Base-by-base conservation (phyloP, 1,140 invertebrate species). In the roundworm (Caenorhabditis elegans) region DNA sequence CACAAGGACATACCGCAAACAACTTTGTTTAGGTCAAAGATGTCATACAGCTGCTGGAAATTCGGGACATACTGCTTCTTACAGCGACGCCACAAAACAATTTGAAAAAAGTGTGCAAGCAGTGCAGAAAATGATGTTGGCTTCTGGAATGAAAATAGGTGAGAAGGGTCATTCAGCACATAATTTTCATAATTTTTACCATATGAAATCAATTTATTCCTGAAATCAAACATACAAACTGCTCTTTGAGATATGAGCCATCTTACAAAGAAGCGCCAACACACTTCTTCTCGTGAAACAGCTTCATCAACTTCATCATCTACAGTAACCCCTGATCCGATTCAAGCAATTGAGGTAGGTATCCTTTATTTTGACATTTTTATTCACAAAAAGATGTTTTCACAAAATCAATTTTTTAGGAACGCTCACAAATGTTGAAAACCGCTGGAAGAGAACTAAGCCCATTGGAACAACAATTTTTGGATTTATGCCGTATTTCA, bases 391-490 rank as follows among this genome's bases (percentile, higher is more conserved):
- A 3, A 47, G 36, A 0, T 22, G n/a, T 15, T 51, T 17, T 47
- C 1, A 36, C 0, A 76, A 15, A 13, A 22, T 46, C 0, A 31
- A 5, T 43, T 22, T 39, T 79, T 19, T 13, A 79, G 78, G 48
- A 53, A 49, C 48, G 46, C 17, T 77, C 46, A 19, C n/a, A 48
- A n/a, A 28, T 77, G 8, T 11, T 49, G 1, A 77, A 77, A 77
- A 77, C 31, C 17, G 46, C 43, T 78, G 70, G 36, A 78, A 36
- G 81, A 82, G 55, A 83, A n/a, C 48, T 84, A 51, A 79, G 76
- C 28, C 85, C 85, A 0, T 51, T 86, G 31, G 85, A 86, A 47
- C 80, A 84, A 60, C 85, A 86, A 78, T 86, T 86, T 60, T 76
- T 86, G 11, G 85, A 86, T 80, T 53, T 86, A 24, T 84, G 84